These are phyloP conservation scores for Raja brachyura DNA, from an alignment of 2,113 vertebrate species.

Conservation along the genomic window DNA sequence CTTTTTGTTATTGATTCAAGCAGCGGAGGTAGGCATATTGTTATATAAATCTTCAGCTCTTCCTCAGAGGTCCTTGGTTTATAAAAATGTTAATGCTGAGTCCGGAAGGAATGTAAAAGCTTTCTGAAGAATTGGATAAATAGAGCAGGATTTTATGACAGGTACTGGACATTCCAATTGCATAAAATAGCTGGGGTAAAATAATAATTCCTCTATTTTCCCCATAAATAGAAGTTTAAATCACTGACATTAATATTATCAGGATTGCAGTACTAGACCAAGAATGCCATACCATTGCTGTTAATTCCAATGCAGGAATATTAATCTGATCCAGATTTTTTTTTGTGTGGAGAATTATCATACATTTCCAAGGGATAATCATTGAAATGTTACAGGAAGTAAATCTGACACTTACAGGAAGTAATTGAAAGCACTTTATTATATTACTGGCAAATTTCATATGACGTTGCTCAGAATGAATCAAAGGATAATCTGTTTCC, in stretches of 20 bases:
- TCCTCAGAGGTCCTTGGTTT: not conserved
- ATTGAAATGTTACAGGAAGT: not conserved
- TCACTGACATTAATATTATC: too few relatives aligned
- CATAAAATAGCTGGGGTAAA: not conserved
- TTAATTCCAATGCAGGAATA: not conserved
- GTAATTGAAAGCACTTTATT: not conserved
- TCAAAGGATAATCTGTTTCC: not conserved
- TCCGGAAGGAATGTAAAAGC: not conserved
- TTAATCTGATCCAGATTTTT: not conserved
- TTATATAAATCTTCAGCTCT: not conserved
- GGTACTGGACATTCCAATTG: not conserved
- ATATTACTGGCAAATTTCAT: not conserved
- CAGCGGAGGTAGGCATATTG: not conserved
- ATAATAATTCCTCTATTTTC: not conserved
- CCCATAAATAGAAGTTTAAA: too few relatives aligned
- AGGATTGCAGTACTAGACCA: not conserved
- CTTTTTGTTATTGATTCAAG: slow-evolving; percentile 27
- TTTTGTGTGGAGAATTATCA: not conserved
- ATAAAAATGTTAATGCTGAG: not conserved
- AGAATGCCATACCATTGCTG: not conserved
- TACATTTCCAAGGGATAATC: not conserved
- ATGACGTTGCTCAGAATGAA: not conserved
- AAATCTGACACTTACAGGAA: not conserved
- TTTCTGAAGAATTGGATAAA: not conserved
- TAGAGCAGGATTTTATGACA: not conserved